Percentiles rank a stretch among this genome's conserved stretches.
Conservation (phyloP, 2,888 invertebrate genomes). For the Atherix ibis region DNA sequence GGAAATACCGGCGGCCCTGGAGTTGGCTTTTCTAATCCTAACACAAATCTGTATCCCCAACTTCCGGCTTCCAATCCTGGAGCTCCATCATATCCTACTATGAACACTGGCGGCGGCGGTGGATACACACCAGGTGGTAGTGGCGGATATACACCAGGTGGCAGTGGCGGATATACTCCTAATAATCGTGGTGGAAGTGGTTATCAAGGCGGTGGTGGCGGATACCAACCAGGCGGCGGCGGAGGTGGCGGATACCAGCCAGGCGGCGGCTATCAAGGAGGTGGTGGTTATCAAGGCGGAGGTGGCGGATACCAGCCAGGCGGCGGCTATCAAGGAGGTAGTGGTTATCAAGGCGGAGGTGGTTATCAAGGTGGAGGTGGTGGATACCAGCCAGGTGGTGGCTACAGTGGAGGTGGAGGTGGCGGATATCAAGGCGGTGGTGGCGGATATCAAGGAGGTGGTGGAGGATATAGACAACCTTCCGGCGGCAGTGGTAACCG, state of each 20-base stretch:
- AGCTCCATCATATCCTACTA: slow-evolving; percentile 12
- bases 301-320: background rate
- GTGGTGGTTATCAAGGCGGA: too few relatives aligned
- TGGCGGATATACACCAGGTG: background rate
- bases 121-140: slow-evolving; percentile 6
- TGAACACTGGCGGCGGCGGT: slow-evolving; percentile 15
- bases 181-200: slow-evolving; percentile 5
- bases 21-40: slow-evolving; percentile 6
- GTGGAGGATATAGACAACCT: background rate
- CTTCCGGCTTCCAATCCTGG: slow-evolving; percentile 10
- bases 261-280: too few relatives aligned
- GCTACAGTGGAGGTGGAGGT: background rate
- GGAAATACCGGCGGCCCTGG: slow-evolving; percentile 13
- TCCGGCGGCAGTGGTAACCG: too few relatives aligned
- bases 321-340: background rate
- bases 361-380: background rate
- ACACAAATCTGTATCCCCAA: slow-evolving; percentile 12
- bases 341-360: slow-evolving; percentile 3
- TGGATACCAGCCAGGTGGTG: background rate
- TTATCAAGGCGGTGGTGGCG: background rate
- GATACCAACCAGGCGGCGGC: background rate
- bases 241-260: background rate
- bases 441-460: background rate
- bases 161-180: background rate
- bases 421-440: background rate